Evolutionary conservation across 2,888 invertebrate genomes (phyloP), one percentile per base, ranked within the genome.

Genomic region (Patella depressa): DNA sequence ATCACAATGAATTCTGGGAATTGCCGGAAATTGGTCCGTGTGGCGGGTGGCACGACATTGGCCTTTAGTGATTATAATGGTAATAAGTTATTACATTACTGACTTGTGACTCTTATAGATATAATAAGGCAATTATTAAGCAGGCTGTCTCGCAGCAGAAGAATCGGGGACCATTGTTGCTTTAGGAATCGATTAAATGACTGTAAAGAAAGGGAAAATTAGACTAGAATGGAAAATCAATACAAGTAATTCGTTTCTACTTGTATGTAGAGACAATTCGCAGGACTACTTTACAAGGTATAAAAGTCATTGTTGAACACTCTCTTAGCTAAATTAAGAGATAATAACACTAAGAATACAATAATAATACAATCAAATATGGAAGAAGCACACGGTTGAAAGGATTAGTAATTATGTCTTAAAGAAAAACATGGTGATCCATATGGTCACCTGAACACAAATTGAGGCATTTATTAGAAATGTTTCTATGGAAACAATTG

Each of bases 1-100:
- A 65, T 24, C 24, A 65, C 65, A 65, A 65, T 65, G 65, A 65
- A 65, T 65, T 65, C 65, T 65, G 65, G 65, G 65, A 65, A 65
- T 65, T 65, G 65, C 65, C 65, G 65, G 65, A 65, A 65, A 65
- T 65, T 65, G 65, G 65, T 65, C 65, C 24, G 65, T 65, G 65
- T 65, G 65, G 65, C 65, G 65, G 65, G 65, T 65, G 65, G 19
- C 65, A 65, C 65, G 65, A 65, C 65, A 65, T 65, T 65, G 24
- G 65, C 19, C 65, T 24, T 65, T 65, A 24, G 65, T 65, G 65
- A 65, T 65, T 65, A 65, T 19, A 65, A 65, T 24, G 19, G 65
- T 65, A 65, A 65, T 65, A 65, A 65, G 19, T 65, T 65, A 65
- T 65, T 19, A 65, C 65, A 24, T 24, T 65, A 65, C 19, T 24